Conservation (phyloP, 2,888 invertebrate species). For the Melinaea menophilus region DNA sequence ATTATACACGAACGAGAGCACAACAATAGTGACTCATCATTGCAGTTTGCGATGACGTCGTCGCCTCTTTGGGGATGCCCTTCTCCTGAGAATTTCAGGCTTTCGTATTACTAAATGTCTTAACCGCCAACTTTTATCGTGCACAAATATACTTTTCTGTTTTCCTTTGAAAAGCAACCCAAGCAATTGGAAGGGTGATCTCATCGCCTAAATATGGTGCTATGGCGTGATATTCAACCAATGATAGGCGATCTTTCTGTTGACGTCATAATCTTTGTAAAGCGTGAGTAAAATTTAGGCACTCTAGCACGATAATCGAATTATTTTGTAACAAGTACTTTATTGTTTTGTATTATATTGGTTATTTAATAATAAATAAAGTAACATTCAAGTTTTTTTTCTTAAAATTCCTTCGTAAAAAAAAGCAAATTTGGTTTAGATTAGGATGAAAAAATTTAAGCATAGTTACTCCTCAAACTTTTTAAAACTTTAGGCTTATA, state of each 20-base stretch:
- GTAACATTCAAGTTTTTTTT: no score
- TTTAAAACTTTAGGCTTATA: no score
- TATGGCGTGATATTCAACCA: slow-evolving; percentile 68
- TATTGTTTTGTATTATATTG: no score
- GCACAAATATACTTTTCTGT: slow-evolving; percentile 48
- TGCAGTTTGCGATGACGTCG: slow-evolving; percentile 64
- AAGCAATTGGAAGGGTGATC: slow-evolving; percentile 62
- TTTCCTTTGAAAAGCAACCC: slow-evolving; percentile 41
- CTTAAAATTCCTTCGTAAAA: no score
- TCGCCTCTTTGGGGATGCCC: slow-evolving; percentile 71
- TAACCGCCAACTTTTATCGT: slow-evolving; percentile 49
- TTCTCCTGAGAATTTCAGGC: slow-evolving; percentile 60
- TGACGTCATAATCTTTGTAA: slow-evolving; percentile 49
- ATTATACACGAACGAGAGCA: slow-evolving; percentile 56
- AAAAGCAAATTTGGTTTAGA: no score
- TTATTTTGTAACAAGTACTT: not conserved
- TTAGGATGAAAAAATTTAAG: no score
- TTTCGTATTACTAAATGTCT: slow-evolving; percentile 47
- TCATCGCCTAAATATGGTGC: slow-evolving; percentile 58
- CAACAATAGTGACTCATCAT: slow-evolving; percentile 73
- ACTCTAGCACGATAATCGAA: slow-evolving; percentile 7
- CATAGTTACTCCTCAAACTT: no score
- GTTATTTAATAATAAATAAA: no score
- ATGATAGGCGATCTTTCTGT: slow-evolving; percentile 40
- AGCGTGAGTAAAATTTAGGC: slow-evolving; percentile 4